A percentile compares a stretch with the other conserved stretches of the same genome.
These are phyloP conservation scores for Dolichopus griseipennis DNA, from an alignment of 2,888 invertebrate genomes.

Conservation along the genomic window DNA sequence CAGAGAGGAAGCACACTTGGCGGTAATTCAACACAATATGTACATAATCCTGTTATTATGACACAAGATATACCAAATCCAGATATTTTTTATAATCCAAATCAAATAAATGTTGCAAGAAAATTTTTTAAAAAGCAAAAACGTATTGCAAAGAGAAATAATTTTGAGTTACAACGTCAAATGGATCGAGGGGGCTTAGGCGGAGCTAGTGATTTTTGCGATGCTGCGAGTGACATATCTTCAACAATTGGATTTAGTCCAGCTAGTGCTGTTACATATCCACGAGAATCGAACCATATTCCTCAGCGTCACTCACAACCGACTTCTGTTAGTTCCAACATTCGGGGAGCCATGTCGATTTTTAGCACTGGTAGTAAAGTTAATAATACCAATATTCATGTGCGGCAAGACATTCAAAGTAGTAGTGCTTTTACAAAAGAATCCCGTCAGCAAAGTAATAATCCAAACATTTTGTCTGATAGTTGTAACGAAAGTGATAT, in stretches of 20 bases:
- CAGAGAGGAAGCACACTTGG: conserved; percentile 4
- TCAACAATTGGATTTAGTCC: conserved; percentile 38
- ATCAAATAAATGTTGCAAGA: conserved; percentile 86
- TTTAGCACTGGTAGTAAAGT: conserved; percentile 66
- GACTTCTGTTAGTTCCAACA: conserved; percentile 32
- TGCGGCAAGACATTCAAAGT: conserved; percentile 24
- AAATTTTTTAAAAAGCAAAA: conserved; percentile 86
- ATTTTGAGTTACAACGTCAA: conserved; percentile 50
- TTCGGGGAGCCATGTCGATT: conserved; percentile 44
- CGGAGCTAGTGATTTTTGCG: conserved; percentile 46
- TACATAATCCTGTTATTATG: conserved; percentile 52
- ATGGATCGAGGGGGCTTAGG: conserved; percentile 51
- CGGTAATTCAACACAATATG: conserved; percentile 47
- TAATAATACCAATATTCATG: conserved; percentile 72
- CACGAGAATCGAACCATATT: conserved; percentile 37
- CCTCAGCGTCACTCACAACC: conserved; percentile 44
- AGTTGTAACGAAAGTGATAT: conserved; percentile 51
- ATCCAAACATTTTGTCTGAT: conserved; percentile 59
- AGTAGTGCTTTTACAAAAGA: conserved; percentile 23
- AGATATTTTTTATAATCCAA: conserved; percentile 83
- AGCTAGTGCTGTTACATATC: conserved; percentile 29
- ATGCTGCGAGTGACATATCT: conserved; percentile 49
- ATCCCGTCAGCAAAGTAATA: conserved; percentile 44
- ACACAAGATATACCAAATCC: conserved; percentile 47
- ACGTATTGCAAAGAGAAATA: conserved; percentile 62